Evolutionary conservation across 2,888 invertebrate genomes (phyloP).

Genomic region (Entomobrya multifasciata): DNA sequence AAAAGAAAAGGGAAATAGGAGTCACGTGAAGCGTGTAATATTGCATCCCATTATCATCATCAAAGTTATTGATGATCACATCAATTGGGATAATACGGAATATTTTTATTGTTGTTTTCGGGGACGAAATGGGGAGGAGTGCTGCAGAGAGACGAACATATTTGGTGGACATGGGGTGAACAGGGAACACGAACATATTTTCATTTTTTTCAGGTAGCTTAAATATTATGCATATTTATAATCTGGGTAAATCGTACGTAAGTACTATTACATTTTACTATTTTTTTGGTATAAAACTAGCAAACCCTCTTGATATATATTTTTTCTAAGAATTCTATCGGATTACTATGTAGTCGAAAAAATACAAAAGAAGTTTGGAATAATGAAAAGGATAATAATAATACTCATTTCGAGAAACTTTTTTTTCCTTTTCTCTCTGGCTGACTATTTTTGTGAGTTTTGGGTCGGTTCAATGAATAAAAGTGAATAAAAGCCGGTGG

Average conservation of each 20-base stretch:
- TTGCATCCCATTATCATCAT: constrained; percentile 15
- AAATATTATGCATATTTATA: background rate
- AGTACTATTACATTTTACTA: too few relatives aligned
- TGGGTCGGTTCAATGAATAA: constrained; percentile 10
- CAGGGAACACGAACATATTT: background rate
- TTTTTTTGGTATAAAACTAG: too few relatives aligned
- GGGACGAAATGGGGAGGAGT: background rate
- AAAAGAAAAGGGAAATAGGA: background rate
- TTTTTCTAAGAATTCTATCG: background rate
- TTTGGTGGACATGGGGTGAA: background rate
- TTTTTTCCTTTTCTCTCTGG: background rate
- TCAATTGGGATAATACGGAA: background rate
- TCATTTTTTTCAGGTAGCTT: background rate
- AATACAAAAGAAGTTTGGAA: background rate
- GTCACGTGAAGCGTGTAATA: constrained; percentile 29
- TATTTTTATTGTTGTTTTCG: constrained; percentile 17
- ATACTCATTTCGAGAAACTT: constrained; percentile 23
- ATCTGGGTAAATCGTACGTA: background rate
- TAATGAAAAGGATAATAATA: constrained; percentile 6
- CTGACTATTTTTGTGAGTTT: background rate
- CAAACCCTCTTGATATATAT: background rate
- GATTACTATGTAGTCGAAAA: background rate
- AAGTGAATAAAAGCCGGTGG: constrained; percentile 17
- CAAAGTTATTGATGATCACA: constrained; percentile 26
- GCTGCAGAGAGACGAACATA: background rate